phyloP scores from a whole-genome alignment of 2,888 invertebrate species.

The Anthophora plumipes region DNA sequence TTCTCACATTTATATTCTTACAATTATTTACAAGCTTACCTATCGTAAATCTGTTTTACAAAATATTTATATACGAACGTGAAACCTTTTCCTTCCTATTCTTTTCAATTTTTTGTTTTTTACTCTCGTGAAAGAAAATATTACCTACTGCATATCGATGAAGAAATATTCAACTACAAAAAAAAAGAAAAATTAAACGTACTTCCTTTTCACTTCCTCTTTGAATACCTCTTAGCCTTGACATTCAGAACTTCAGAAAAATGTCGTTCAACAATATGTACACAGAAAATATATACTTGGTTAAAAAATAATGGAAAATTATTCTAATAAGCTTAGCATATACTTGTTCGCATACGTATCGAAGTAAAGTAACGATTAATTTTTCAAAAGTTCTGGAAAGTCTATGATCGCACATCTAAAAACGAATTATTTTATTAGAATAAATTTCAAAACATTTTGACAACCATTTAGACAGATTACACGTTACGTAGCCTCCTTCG shows the following conservation, averaged over 20 bases:
- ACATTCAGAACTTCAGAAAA: not conserved
- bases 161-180: not conserved
- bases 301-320: not conserved
- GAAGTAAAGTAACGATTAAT: slow-evolving; percentile 1
- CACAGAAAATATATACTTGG: not conserved
- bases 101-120: slow-evolving; percentile 3
- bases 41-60: slow-evolving; percentile 16
- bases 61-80: slow-evolving; percentile 36
- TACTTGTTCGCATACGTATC: not conserved
- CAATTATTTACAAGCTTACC: slow-evolving; percentile 56
- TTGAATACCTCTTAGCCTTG: not conserved
- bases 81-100: not conserved
- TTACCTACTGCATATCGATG: not conserved
- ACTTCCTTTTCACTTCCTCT: not conserved
- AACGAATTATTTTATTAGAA: slow-evolving; percentile 6
- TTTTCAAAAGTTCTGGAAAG: not conserved
- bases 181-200: not conserved
- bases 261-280: not conserved
- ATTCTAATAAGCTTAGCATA: not conserved
- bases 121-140: not conserved
- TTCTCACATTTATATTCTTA: slow-evolving; percentile 27
- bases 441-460: slow-evolving; percentile 30
- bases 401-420: not conserved
- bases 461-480: slow-evolving; percentile 17
- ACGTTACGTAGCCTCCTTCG: slow-evolving; percentile 22